phyloP scores from a whole-genome alignment of 30 jellyfish, hydroid and myxozoan genomes.

The Catostylus mosaicus region DNA sequence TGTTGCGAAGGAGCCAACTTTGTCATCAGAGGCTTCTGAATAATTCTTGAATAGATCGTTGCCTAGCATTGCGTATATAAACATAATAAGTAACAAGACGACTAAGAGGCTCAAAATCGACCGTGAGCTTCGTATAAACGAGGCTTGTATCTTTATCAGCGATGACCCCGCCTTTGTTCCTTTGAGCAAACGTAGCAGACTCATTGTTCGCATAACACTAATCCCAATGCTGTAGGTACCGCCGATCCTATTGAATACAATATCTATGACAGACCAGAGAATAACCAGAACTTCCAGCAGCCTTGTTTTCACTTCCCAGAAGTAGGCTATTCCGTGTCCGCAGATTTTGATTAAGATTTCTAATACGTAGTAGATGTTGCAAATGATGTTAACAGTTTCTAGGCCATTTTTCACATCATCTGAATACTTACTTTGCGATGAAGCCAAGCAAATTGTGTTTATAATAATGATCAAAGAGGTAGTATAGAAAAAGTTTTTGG shows the following conservation, averaged over 20 bases:
- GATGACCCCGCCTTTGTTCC: constrained; percentile 67
- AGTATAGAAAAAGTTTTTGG: constrained; percentile 43
- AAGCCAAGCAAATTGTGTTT: constrained; percentile 28
- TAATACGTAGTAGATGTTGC: constrained; percentile 8
- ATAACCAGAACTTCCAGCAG: constrained; percentile 19
- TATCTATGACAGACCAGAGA: constrained; percentile 35
- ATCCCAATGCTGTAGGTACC: constrained; percentile 53
- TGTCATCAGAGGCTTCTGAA: background rate
- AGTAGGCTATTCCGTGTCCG: constrained; percentile 41
- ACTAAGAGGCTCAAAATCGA: constrained; percentile 63
- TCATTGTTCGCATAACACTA: constrained; percentile 45
- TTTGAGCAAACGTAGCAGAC: constrained; percentile 64
- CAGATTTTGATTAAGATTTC: constrained; percentile 45
- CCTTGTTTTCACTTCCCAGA: constrained; percentile 12
- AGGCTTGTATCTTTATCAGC: constrained; percentile 41
- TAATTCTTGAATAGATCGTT: constrained; percentile 64
- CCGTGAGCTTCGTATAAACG: constrained; percentile 61
- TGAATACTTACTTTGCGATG: background rate
- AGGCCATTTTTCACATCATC: background rate
- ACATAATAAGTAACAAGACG: constrained; percentile 57
- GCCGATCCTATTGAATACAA: background rate
- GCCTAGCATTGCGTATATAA: constrained; percentile 82
- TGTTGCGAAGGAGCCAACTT: constrained; percentile 54
- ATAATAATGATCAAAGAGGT: constrained; percentile 7
- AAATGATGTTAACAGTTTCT: constrained; percentile 23